phyloP scores from a whole-genome alignment of 2,888 invertebrate genomes.

The Gastracanthus pulcherrimus region DNA sequence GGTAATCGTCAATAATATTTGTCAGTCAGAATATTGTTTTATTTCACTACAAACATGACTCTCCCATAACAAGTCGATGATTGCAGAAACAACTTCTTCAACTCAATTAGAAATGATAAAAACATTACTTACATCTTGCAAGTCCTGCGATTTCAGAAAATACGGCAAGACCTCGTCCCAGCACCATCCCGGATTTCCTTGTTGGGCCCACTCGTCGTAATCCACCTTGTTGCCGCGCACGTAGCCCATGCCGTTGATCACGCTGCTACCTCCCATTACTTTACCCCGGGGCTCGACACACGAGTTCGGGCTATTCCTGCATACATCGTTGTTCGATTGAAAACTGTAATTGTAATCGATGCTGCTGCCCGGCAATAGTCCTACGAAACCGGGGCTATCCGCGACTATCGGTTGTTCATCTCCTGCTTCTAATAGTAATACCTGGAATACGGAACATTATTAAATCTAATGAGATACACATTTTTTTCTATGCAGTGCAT shows the following conservation, averaged over 20 bases:
- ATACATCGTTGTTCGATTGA: neutral
- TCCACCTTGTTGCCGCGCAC: conserved; percentile 23
- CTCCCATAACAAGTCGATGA: too few relatives aligned
- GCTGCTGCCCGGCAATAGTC: conserved; percentile 12
- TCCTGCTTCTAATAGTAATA: conserved; percentile 88
- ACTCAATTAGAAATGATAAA: neutral
- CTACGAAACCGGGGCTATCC: conserved; percentile 5
- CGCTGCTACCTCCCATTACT: conserved; percentile 39
- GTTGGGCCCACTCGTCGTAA: conserved; percentile 26
- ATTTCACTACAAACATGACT: too few relatives aligned
- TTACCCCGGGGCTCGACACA: conserved; percentile 30
- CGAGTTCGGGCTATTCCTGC: neutral
- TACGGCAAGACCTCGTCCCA: conserved; percentile 35
- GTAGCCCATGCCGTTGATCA: conserved; percentile 29
- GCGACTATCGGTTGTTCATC: conserved; percentile 78
- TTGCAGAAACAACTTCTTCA: too few relatives aligned
- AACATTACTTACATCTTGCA: neutral
- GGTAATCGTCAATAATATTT: neutral
- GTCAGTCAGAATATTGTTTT: neutral
- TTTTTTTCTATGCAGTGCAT: too few relatives aligned
- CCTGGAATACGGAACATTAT: conserved; percentile 72
- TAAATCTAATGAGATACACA: too few relatives aligned
- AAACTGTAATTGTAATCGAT: conserved; percentile 32
- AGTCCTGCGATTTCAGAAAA: conserved; percentile 35
- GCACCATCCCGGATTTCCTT: conserved; percentile 33